Evolutionary conservation across 2,113 vertebrate species (phyloP), one percentile per base, ranked within the genome.

Genomic region (Vombatus ursinus): DNA sequence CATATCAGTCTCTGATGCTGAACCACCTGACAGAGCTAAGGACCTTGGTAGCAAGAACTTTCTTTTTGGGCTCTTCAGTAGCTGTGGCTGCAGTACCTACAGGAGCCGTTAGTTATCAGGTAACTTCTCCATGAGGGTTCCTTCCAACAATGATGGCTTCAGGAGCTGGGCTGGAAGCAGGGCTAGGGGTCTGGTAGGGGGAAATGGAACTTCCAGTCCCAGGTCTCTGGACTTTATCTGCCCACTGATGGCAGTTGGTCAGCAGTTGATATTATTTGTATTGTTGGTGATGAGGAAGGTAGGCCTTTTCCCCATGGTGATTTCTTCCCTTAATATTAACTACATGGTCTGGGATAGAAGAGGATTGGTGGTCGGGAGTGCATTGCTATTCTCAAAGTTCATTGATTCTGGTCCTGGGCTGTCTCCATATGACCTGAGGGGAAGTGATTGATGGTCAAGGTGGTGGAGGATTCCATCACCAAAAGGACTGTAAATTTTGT

Each of bases 401-500:
- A n/a, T n/a, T n/a, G 31, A n/a, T 5, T n/a, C 14, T 77, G 23
- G 14, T 77, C 28, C 11, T 61, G 57, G 31, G 3, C 57, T 68
- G 31, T 68, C 28, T 68, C 61, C 37, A 77, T 16, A 77, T 77
- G 61, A 14, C 37, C 14, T 19, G 37, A 77, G 31, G 37, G 61
- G 61, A 77, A 16, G 14, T 77, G 37, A 77, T 19, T n/a, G 61
- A 77, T 37, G 61, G 61, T 77, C 12, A 77, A 77, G 14, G 61
- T n/a, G 37, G 26, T 61, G 28, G 10, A 61, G 10, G 54, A 61
- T 61, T 31, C 54, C 54, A 61, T 12, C 61, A n/a, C 90, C 96
- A 96, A 96, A 95, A 94, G 12, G 68, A 84, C 48, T 89, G 90
- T 49, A n/a, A 44, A 89, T 96, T 90, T 68, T 96, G 1, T 19